These are phyloP conservation scores for Nymphicus hollandicus DNA, from an alignment of 2,113 vertebrate genomes.

Conservation along the genomic window DNA sequence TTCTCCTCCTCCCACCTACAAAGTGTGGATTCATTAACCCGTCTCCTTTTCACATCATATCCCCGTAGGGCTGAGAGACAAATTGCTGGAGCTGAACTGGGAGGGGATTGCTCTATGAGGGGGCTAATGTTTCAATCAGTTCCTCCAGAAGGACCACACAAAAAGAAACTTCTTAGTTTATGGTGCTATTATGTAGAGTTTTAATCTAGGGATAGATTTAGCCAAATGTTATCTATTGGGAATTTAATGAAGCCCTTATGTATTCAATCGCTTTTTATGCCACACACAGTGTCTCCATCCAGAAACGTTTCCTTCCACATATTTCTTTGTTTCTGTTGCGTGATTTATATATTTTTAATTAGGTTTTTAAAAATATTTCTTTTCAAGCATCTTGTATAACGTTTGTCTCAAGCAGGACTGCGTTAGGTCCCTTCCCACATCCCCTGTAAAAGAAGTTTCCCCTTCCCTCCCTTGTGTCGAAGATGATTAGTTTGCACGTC, in stretches of 20 bases:
- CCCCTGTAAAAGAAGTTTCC: not conserved
- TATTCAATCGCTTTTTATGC: conserved; percentile 67
- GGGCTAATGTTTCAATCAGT: conserved; percentile 75
- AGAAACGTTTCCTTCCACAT: conserved; percentile 62
- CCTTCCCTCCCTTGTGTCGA: not conserved
- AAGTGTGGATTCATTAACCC: conserved; percentile 78
- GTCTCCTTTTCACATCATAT: conserved; percentile 64
- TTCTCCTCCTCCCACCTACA: conserved; percentile 64
- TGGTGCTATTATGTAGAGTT: conserved; percentile 65
- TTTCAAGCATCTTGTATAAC: conserved; percentile 2
- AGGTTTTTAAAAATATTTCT: not conserved
- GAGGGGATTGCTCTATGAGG: conserved; percentile 56
- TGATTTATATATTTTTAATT: conserved; percentile 72
- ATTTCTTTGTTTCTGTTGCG: conserved; percentile 62
- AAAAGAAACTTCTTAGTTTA: conserved; percentile 75
- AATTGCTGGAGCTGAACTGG: conserved; percentile 54
- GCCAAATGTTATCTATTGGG: conserved; percentile 79
- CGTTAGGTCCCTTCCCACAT: not conserved
- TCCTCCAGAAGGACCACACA: conserved; percentile 78
- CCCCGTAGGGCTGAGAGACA: conserved; percentile 53
- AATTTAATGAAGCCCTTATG: conserved; percentile 78
- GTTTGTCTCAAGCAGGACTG: not conserved
- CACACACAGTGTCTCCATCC: conserved; percentile 74
- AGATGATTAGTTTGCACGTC: not conserved
- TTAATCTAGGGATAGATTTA: conserved; percentile 74